These are phyloP conservation scores for Mormyrops attenuatus DNA, from an alignment of 2,797 vertebrate genomes.

Conservation along the genomic window DNA sequence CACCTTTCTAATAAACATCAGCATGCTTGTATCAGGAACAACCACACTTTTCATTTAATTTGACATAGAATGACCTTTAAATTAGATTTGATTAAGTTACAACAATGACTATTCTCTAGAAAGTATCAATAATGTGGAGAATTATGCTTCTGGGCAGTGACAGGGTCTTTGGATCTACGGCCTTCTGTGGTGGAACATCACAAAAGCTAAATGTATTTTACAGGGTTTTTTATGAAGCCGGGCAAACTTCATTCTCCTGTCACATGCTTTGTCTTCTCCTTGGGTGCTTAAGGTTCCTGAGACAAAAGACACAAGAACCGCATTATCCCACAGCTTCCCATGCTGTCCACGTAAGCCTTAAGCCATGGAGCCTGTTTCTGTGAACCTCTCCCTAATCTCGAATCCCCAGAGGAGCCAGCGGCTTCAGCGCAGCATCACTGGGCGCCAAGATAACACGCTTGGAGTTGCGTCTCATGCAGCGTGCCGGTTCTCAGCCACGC, in stretches of 20 bases:
- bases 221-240: conserved; percentile 11
- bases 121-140: not conserved
- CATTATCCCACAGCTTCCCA: conserved; percentile 63
- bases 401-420: conserved; percentile 57
- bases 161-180: not conserved
- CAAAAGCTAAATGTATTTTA: conserved; percentile 4
- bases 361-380: conserved; percentile 45
- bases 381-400: conserved; percentile 64
- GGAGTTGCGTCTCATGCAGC: conserved; percentile 42
- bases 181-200: not conserved
- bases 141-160: not conserved
- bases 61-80: not conserved
- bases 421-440: conserved; percentile 57
- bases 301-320: conserved; percentile 56
- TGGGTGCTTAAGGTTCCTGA: conserved; percentile 33
- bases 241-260: conserved; percentile 36
- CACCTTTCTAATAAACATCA: not conserved
- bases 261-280: conserved; percentile 54
- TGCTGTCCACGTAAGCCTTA: conserved; percentile 55
- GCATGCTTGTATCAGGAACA: not conserved
- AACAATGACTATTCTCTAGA: not conserved
- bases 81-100: not conserved
- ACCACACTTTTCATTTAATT: not conserved
- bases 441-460: conserved; percentile 57
- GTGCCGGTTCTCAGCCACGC: conserved; percentile 22